phyloP scores from a whole-genome alignment of 2,888 invertebrate species.

The Ferrisia virgata region DNA sequence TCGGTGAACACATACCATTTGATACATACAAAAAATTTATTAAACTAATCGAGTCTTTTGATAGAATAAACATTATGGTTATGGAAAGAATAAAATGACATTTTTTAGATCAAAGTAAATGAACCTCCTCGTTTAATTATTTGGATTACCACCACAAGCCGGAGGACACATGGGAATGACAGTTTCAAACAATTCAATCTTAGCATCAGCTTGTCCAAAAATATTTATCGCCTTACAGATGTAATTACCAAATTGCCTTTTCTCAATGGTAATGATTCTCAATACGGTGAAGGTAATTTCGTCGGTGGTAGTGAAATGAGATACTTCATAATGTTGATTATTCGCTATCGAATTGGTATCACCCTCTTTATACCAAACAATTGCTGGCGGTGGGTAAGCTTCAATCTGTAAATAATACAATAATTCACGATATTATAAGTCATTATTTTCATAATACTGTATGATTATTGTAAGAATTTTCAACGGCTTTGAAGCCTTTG shows the following conservation, averaged over 20 bases:
- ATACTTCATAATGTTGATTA: constrained; percentile 86
- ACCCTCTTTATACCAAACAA: constrained; percentile 80
- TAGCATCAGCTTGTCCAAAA: constrained; percentile 74
- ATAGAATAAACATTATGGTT: neutral
- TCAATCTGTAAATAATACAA: constrained; percentile 62
- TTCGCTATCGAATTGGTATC: constrained; percentile 70
- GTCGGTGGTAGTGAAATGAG: constrained; percentile 86
- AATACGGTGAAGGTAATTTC: constrained; percentile 88
- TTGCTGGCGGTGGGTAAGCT: constrained; percentile 90
- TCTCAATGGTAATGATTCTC: constrained; percentile 85
- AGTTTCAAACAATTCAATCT: constrained; percentile 80
- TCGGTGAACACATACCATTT: neutral
- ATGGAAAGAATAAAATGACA: neutral
- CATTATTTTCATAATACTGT: neutral
- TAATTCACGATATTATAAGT: neutral
- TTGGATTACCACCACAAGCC: constrained; percentile 68
- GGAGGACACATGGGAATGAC: constrained; percentile 91
- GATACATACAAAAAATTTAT: neutral
- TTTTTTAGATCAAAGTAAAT: too few species aligned
- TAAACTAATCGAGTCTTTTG: neutral
- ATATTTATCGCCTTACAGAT: constrained; percentile 86
- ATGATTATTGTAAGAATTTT: constrained; percentile 55
- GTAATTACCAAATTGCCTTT: constrained; percentile 81
- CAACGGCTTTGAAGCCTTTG: neutral
- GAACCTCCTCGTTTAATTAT: neutral